These are phyloP conservation scores for Pleuronectes platessa DNA, from an alignment of 2,113 vertebrate genomes.

Conservation along the genomic window DNA sequence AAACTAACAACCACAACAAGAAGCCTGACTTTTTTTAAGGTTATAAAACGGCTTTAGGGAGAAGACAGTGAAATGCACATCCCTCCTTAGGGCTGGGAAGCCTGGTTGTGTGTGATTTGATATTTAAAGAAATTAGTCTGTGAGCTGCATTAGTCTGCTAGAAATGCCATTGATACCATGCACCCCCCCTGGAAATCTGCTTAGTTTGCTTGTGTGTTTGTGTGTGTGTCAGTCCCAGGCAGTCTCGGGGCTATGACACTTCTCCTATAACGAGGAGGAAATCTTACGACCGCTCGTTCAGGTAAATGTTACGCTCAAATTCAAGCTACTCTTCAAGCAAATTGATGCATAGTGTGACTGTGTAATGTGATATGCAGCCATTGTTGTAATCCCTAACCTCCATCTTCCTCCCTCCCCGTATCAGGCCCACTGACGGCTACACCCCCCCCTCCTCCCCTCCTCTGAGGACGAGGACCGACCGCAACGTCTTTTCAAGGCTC, in stretches of 20 bases:
- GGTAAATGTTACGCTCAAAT: constrained; percentile 73
- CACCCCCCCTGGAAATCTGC: constrained; percentile 3
- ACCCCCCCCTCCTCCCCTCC: constrained; percentile 96
- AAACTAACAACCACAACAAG: constrained; percentile 5
- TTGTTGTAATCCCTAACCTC: constrained; percentile 1
- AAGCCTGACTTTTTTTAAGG: constrained; percentile 7
- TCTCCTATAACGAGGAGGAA: constrained; percentile 93
- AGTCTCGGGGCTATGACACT: constrained; percentile 90
- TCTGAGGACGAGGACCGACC: constrained; percentile 92
- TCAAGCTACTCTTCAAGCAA: neutral
- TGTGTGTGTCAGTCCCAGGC: constrained; percentile 88
- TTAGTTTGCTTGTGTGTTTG: constrained; percentile 51
- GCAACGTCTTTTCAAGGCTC: constrained; percentile 97
- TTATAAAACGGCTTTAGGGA: constrained; percentile 18
- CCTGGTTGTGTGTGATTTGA: constrained; percentile 8
- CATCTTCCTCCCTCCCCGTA: neutral
- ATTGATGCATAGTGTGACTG: neutral
- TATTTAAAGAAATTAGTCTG: constrained; percentile 28
- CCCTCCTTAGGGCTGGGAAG: constrained; percentile 3
- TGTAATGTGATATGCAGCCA: neutral
- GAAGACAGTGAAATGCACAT: constrained; percentile 25
- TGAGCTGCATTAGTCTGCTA: constrained; percentile 23
- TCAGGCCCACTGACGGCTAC: constrained; percentile 91
- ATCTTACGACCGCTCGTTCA: constrained; percentile 92
- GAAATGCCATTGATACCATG: neutral